Percentiles rank a stretch among this genome's conserved stretches.
Evolutionary conservation across 2,797 vertebrate genomes (phyloP).

Genomic region (Threskiornis aethiopicus): DNA sequence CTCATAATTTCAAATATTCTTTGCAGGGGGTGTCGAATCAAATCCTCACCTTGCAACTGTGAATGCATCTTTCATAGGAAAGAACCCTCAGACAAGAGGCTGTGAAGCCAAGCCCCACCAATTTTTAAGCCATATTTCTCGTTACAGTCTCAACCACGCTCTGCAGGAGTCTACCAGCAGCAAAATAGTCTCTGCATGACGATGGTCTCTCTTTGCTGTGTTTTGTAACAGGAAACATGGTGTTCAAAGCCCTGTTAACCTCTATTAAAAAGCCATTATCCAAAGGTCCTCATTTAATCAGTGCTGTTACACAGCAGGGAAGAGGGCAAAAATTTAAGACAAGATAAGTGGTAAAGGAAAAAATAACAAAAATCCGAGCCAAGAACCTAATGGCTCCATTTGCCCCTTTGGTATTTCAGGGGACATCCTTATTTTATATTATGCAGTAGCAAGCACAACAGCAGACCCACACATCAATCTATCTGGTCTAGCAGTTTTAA

Average conservation of each 20-base stretch:
- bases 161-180: not conserved
- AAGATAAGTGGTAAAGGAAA: not conserved
- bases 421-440: not conserved
- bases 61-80: not conserved
- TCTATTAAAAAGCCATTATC: not conserved
- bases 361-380: not conserved
- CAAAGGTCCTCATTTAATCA: not conserved
- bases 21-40: not conserved
- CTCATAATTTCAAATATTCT: not conserved
- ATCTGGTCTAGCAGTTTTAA: not conserved
- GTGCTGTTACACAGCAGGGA: not conserved
- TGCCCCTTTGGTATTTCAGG: not conserved
- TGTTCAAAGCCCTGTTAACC: not conserved
- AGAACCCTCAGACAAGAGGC: not conserved
- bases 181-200: not conserved
- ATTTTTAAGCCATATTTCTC: not conserved
- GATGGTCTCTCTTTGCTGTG: not conserved
- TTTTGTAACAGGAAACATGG: not conserved
- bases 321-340: not conserved
- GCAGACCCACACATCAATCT: constrained; percentile 57
- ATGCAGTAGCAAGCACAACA: constrained; percentile 57
- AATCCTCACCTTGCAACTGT: not conserved
- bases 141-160: fast-evolving
- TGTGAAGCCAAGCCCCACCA: not conserved
- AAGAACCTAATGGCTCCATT: not conserved